Conservation (phyloP, 1,140 invertebrate species). For the Drosophila ambigua region DNA sequence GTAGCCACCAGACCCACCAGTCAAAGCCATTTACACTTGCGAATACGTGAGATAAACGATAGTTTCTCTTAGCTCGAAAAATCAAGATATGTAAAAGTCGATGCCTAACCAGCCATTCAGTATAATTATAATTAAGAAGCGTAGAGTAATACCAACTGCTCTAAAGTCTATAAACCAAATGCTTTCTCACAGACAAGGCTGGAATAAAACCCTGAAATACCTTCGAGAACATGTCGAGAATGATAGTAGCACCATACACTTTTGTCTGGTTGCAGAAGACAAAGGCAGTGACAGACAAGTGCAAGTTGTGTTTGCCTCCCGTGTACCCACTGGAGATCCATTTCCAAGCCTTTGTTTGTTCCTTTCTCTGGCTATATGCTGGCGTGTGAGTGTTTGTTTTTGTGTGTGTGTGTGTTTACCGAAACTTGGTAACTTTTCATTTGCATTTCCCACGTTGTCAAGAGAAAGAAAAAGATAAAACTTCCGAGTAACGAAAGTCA, state of each 20-base stretch:
- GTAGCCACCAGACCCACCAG: not conserved
- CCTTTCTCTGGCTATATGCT: slow-evolving; percentile 22
- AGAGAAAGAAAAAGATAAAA: slow-evolving; percentile 30
- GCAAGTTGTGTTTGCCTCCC: not conserved
- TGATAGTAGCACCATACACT: not conserved
- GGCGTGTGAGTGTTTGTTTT: not conserved
- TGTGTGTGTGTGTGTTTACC: slow-evolving; percentile 37
- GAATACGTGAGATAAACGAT: too few species aligned
- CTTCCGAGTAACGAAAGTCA: slow-evolving; percentile 27
- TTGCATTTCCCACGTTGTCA: slow-evolving; percentile 78
- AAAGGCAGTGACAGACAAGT: slow-evolving; percentile 20
- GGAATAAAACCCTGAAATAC: too few species aligned
- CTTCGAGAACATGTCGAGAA: too few species aligned
- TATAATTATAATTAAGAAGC: too few species aligned
- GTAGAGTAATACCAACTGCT: too few species aligned
- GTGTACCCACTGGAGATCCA: slow-evolving; percentile 10
- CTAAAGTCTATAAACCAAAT: too few species aligned
- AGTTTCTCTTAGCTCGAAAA: too few species aligned
- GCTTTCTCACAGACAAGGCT: too few species aligned
- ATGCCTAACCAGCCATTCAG: too few species aligned
- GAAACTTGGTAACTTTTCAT: slow-evolving; percentile 57
- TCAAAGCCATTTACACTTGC: not conserved
- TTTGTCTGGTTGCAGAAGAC: not conserved
- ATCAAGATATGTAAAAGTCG: too few species aligned
- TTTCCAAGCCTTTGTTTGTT: slow-evolving; percentile 73